Conservation (phyloP, 2,888 invertebrate genomes). For the Hyposoter dolosus region DNA sequence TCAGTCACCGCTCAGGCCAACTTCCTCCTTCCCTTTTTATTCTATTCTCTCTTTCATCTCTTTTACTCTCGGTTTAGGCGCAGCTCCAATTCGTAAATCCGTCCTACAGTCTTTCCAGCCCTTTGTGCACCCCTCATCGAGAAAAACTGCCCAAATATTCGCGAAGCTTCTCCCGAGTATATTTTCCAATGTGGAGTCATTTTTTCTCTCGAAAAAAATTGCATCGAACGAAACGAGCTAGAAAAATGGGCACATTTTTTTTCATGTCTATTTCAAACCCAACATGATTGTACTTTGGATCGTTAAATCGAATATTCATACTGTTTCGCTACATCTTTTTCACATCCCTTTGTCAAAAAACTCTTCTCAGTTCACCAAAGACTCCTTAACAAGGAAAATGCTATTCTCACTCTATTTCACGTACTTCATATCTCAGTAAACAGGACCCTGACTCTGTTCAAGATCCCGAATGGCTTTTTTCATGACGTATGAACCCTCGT, state of each 20-base stretch:
- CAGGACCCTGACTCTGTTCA: constrained; percentile 50
- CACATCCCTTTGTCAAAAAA: constrained; percentile 1
- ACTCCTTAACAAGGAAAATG: neutral
- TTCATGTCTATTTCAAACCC: neutral
- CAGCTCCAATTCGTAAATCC: constrained; percentile 68
- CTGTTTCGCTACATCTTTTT: neutral
- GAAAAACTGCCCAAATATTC: constrained; percentile 36
- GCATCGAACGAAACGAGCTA: neutral
- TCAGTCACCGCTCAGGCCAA: constrained; percentile 46
- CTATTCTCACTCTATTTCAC: constrained; percentile 26
- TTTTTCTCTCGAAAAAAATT: neutral
- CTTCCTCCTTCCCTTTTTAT: constrained; percentile 37
- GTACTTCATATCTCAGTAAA: constrained; percentile 53
- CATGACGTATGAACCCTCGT: constrained; percentile 43
- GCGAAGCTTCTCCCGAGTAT: constrained; percentile 23
- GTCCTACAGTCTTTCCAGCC: constrained; percentile 11
- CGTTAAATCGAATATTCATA: neutral
- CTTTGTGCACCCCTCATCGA: constrained; percentile 24
- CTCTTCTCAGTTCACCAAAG: neutral
- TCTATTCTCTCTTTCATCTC: constrained; percentile 35
- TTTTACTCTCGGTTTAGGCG: constrained; percentile 40
- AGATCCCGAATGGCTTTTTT: constrained; percentile 59
- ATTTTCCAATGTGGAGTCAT: neutral
- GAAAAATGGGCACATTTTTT: neutral
- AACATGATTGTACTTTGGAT: neutral